Evolutionary conservation across 2,797 vertebrate species (phyloP).

Genomic region (Acipenser ruthenus): DNA sequence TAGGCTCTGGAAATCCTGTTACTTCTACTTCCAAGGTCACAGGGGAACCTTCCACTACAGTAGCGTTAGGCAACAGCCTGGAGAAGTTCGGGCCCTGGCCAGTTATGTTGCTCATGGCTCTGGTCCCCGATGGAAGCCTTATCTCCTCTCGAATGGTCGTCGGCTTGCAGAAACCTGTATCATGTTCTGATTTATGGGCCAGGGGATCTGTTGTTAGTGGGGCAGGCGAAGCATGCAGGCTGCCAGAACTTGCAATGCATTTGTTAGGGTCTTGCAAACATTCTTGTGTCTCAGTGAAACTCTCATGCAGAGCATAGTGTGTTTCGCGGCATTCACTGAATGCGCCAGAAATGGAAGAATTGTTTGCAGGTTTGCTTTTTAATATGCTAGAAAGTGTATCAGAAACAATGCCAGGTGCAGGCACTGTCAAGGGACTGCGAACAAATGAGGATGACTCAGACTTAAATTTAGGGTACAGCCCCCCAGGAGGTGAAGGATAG

Average conservation of each 20-base stretch:
- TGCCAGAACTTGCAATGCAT: conserved; percentile 48
- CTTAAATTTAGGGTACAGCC: conserved; percentile 43
- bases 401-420: conserved; percentile 43
- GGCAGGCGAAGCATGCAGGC: conserved; percentile 66
- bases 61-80: conserved; percentile 75
- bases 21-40: conserved; percentile 93
- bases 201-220: conserved; percentile 56
- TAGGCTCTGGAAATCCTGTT: conserved; percentile 79
- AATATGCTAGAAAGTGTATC: conserved; percentile 41
- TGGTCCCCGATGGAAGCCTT: conserved; percentile 60
- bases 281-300: conserved; percentile 49
- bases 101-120: conserved; percentile 60
- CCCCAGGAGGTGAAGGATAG: conserved; percentile 38
- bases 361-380: conserved; percentile 33
- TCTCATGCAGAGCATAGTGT: conserved; percentile 44
- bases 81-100: conserved; percentile 71
- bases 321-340: conserved; percentile 47
- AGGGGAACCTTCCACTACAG: conserved; percentile 80
- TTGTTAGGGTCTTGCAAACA: conserved; percentile 70
- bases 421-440: conserved; percentile 43
- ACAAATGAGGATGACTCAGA: conserved; percentile 51
- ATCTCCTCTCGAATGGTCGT: conserved; percentile 68
- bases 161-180: conserved; percentile 64
- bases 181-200: conserved; percentile 54
- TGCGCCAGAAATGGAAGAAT: conserved; percentile 18